Evolutionary conservation across 2,797 vertebrate genomes (phyloP).

Genomic region (Acomys russatus): DNA sequence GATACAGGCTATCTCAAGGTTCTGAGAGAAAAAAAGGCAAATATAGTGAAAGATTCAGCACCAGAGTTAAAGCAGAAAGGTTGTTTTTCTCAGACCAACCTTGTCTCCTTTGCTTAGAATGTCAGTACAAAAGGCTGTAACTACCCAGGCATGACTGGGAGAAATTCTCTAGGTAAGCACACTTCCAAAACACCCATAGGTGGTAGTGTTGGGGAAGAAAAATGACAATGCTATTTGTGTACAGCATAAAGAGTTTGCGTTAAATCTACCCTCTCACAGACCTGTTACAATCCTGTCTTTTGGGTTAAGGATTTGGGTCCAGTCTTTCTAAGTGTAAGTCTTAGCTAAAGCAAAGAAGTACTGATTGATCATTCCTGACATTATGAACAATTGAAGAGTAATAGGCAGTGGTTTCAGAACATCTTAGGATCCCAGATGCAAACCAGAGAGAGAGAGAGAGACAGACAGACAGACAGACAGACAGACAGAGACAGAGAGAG

Average conservation of each 20-base stretch:
- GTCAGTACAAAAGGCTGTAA: background rate
- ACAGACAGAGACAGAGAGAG: too few relatives aligned
- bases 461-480: too few relatives aligned
- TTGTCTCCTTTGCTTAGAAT: background rate
- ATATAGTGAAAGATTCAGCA: background rate
- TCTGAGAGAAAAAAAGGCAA: background rate
- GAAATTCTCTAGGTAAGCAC: background rate
- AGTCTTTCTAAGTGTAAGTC: background rate
- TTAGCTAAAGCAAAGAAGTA: background rate
- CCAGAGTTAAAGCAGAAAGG: background rate
- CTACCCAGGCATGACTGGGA: background rate
- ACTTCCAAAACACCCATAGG: background rate
- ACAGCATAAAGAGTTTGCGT: background rate
- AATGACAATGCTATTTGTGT: background rate
- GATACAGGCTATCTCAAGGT: background rate
- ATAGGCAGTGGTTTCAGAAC: background rate
- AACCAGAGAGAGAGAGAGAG: background rate
- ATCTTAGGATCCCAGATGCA: background rate
- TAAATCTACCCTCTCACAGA: background rate
- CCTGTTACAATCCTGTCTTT: background rate
- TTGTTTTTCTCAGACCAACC: background rate
- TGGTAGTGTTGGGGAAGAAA: background rate
- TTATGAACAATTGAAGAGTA: background rate
- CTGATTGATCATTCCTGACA: conserved; percentile 20
- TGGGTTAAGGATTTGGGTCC: background rate